These are phyloP conservation scores for Rosalia funebris DNA, from an alignment of 2,888 invertebrate species.

Conservation along the genomic window DNA sequence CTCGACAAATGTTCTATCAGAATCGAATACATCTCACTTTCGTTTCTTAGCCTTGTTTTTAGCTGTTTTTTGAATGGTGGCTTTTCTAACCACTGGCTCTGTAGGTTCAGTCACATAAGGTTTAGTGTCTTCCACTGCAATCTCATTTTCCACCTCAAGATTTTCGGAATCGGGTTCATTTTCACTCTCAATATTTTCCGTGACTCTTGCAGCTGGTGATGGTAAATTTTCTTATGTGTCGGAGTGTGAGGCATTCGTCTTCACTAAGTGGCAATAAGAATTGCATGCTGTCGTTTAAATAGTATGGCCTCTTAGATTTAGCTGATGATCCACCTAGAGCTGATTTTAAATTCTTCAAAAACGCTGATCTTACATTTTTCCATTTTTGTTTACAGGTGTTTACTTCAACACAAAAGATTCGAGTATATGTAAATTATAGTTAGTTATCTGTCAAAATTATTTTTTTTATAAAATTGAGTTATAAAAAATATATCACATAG, in stretches of 20 bases:
- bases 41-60: neutral
- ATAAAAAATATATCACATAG: too few relatives aligned
- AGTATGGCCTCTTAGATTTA: too few relatives aligned
- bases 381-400: too few relatives aligned
- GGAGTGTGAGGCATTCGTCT: neutral
- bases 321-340: too few relatives aligned
- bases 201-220: neutral
- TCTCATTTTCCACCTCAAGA: conserved; percentile 7
- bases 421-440: too few relatives aligned
- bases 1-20: conserved; percentile 5
- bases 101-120: neutral
- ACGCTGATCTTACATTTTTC: too few relatives aligned
- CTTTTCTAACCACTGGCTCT: neutral
- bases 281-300: too few relatives aligned
- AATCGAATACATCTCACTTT: neutral
- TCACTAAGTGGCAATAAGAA: neutral
- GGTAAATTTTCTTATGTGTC: conserved; percentile 13
- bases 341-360: too few relatives aligned
- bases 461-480: too few relatives aligned
- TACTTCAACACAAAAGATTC: too few relatives aligned
- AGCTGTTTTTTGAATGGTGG: neutral
- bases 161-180: conserved; percentile 3
- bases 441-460: too few relatives aligned
- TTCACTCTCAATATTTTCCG: too few relatives aligned
- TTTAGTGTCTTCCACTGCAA: conserved; percentile 12